Percentiles rank a stretch among this genome's conserved stretches.
phyloP scores from a whole-genome alignment of 2,113 vertebrate genomes.

The Trematocara variabile region DNA sequence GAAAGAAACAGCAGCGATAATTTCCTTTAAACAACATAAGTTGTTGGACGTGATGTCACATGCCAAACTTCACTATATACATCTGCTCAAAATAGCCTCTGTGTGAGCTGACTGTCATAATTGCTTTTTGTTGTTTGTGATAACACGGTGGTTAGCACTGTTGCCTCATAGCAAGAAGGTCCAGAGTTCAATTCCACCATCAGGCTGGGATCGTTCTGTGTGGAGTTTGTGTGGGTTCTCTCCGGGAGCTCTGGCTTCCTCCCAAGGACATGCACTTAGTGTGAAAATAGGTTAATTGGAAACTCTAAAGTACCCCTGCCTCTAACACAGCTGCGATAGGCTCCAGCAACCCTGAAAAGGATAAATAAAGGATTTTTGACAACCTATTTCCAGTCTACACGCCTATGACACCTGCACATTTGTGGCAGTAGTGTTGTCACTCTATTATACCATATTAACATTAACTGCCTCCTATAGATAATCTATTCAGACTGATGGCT shows the following conservation, averaged over 20 bases:
- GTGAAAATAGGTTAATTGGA: not conserved
- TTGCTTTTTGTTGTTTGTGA: not conserved
- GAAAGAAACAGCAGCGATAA: not conserved
- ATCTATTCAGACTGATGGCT: not conserved
- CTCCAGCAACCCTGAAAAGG: not conserved
- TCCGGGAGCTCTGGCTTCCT: not conserved
- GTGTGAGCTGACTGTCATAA: not conserved
- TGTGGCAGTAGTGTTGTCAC: not conserved
- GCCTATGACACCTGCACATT: not conserved
- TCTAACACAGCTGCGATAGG: not conserved
- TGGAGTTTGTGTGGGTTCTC: not conserved
- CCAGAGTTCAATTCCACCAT: not conserved
- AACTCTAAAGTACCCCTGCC: not conserved
- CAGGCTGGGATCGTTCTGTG: not conserved
- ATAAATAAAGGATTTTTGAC: not conserved
- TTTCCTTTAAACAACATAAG: not conserved
- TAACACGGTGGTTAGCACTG: not conserved
- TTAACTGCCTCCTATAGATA: rapidly evolving
- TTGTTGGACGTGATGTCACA: not conserved
- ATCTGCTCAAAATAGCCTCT: not conserved
- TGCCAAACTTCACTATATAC: not conserved
- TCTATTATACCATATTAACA: rapidly evolving
- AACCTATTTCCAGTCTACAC: not conserved
- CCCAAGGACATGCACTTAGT: not conserved
- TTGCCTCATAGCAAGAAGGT: not conserved